Base-by-base conservation (phyloP, 1,140 invertebrate species). In the Ceratina calcarata region DNA sequence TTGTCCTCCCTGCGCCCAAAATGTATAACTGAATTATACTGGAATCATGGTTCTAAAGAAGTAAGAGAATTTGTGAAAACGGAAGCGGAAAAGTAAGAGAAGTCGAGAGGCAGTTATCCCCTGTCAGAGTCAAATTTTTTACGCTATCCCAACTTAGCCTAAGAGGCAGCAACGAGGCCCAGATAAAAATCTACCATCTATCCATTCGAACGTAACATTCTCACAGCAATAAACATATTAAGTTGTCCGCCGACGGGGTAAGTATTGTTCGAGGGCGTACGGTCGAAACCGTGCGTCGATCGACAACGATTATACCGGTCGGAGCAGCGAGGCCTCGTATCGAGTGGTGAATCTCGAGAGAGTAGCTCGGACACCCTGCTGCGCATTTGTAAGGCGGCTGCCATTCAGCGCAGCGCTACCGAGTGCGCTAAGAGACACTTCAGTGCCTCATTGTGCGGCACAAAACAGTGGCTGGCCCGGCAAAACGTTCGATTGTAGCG, bases 211-310 rank as follows among this genome's bases (percentile, higher is more conserved):
- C 60, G 82, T 61, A 82, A 90, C 85, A 90, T 91, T 91, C 90
- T 91, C 90, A 91, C 90, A 91, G 90, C 90, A 91, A 91, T 91
- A 91, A 91, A 91, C 89, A 91, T 91, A 91, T 91, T 91, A 91
- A 90, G 71, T 67, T 82, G 64, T 62, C 2, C 58, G 20, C 18
- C 62, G 67, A n/a, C 67, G 49, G 80, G 3, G 61, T 20, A 89
- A 87, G 80, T 91, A 89, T 90, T 90, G 89, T 77, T 87, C 81
- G 24, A 57, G 18, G 64, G 65, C 10, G 64, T 12, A 53, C 37
- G 16, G 62, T 58, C 8, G 13, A n/a, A 3, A 12, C 13, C 67
- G 72, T 69, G 3, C 53, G 51, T 83, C 58, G 24, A 67, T 86
- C 86, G 83, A 91, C 91, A 91, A 90, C 87, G 87, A 86, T 89